Conservation (phyloP, 1,140 invertebrate genomes). For the Lucilia sericata region DNA sequence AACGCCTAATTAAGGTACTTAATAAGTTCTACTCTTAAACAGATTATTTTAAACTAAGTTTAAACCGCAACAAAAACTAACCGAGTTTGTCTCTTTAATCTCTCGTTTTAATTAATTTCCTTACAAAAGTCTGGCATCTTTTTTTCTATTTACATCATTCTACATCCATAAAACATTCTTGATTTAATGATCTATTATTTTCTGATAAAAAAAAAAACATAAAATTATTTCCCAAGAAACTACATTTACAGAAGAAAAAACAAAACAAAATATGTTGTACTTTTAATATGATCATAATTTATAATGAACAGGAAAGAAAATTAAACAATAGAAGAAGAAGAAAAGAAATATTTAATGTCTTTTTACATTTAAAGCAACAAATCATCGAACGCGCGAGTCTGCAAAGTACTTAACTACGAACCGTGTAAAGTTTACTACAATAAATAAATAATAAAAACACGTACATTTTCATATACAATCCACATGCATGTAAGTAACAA, state of each 20-base stretch:
- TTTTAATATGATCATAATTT: slow-evolving; percentile 15
- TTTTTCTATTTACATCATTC: no score
- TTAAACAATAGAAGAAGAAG: background rate
- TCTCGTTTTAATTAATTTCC: no score
- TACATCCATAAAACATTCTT: no score
- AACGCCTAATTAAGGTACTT: no score
- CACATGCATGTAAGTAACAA: background rate
- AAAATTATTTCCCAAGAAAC: background rate
- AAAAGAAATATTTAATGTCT: background rate
- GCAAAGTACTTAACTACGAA: background rate
- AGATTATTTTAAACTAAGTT: no score
- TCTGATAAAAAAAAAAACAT: background rate
- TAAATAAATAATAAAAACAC: slow-evolving; percentile 4
- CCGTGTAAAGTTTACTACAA: background rate
- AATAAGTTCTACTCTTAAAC: no score
- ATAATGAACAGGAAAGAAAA: slow-evolving; percentile 15
- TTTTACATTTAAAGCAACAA: no score
- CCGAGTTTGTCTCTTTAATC: no score
- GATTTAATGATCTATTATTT: background rate
- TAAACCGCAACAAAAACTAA: no score
- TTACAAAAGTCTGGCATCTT: no score
- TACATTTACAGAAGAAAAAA: background rate
- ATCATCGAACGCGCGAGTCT: no score
- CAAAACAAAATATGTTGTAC: background rate
- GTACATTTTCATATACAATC: background rate